Base-by-base conservation (phyloP, 2,113 vertebrate species). In the Ranitomeya variabilis region DNA sequence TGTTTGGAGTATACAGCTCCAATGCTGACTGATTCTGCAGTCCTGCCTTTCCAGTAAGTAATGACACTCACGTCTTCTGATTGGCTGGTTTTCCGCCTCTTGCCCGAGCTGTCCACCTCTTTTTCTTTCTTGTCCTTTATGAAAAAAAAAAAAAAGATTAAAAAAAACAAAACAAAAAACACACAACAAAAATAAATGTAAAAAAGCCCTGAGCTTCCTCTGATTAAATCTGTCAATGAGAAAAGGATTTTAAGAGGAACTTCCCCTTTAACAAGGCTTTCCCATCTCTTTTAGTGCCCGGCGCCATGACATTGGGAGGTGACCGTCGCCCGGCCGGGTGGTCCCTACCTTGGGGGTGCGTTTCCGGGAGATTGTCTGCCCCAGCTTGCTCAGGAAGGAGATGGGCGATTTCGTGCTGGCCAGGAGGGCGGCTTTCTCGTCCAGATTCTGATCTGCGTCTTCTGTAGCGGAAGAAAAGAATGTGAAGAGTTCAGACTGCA, bases 121-220 rank as follows among this genome's bases (percentile, higher is more conserved):
- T 98, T 99, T 89, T 99, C 98, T 66, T 99, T 99, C 94, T 99
- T 99, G 92, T 99, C 98, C 98, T 99, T 64, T 18, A 80, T 51
- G 7, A 10, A 82, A 4, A 16, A 45, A 31, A 1, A 19, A 31
- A 10, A 6, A 19, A 64, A 7, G 4, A 12, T 3, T 31, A 31
- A 31, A 31, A 31, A 31, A 1, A 31, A 31, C 26, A 31, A 31
- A 31, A 31, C n/a, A n/a, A n/a, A n/a, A n/a, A n/a, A n/a, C n/a
- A n/a, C n/a, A n/a, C n/a, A 31, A 31, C 26, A 31, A 31, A 31
- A 31, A 31, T 31, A 31, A 31, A 31, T 31, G 26, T 31, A 31
- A 31, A 31, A 31, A 2, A 31, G 26, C 26, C 37, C 5, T 45
- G 37, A 45, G 37, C 37, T 45, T 45, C 37, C 37, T 3, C 37